Base-by-base conservation (phyloP, 2,797 vertebrate species). In the Echiichthys vipera region DNA sequence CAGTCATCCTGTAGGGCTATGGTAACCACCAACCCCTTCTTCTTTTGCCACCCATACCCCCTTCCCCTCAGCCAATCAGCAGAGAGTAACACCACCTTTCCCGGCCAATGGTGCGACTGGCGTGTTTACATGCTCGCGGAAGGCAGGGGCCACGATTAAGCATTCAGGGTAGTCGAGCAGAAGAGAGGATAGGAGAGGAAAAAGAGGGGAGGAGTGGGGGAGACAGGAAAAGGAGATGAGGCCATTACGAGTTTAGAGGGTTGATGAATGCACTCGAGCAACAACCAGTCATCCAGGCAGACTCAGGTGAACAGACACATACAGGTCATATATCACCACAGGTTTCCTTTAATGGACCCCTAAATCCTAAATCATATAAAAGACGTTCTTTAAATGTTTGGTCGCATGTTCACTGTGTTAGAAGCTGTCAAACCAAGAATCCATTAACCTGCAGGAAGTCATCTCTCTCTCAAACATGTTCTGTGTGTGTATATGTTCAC, bases 161-260 rank as follows among this genome's bases (percentile, higher is more conserved):
- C 85, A 93, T 94, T 90, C 92, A 93, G 92, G 85, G 84, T 87
- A 92, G 88, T 88, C 71, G 70, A 92, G 92, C 71, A 64, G 88
- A 92, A 93, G 89, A 80, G 77, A 74, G 32, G n/a, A 65, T 77
- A 65, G 57, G 66, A 57, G 42, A 34, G 62, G 22, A 54, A 77
- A 74, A 71, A 45, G 50, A 46, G 59, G 58, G 57, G 56, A 27
- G 74, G 51, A 57, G 49, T 58, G 46, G 65, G 58, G 64, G 77
- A 71, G 80, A 78, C 74, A 32, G 70, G 64, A 70, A 68, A 71
- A 66, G 64, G 67, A 72, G 86, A 83, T 71, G 68, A 84, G 71
- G 74, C 80, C 91, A 90, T 94, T 89, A 92, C 83, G 81, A 91
- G 77, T 80, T 86, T 59, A 81, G 77, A 84, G 76, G 75, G 58